Evolutionary conservation across 2,888 invertebrate species (phyloP).

Genomic region (Omphaloscelis lunosa): DNA sequence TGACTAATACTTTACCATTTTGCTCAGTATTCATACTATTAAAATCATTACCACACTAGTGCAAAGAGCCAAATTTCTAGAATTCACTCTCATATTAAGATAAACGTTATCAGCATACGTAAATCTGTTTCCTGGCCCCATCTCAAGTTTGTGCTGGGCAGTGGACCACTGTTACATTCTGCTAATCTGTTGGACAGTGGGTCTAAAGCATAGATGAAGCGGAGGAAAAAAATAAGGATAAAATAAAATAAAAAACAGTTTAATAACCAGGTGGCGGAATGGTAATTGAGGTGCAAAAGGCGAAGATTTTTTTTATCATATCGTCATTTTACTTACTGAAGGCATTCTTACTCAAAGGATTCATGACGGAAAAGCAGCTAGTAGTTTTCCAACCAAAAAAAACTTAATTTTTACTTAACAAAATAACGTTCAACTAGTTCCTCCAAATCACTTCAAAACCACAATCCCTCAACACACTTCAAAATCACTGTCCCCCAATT

Average conservation of each 20-base stretch:
- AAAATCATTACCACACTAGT: conserved; percentile 12
- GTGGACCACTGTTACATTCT: conserved; percentile 34
- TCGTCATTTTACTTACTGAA: not conserved
- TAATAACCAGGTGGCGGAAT: not conserved
- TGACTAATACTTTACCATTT: not conserved
- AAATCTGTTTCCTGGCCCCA: conserved; percentile 46
- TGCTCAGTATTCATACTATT: no score
- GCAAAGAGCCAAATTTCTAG: conserved; percentile 12
- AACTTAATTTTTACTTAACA: no score
- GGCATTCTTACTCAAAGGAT: not conserved
- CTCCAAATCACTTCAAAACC: not conserved
- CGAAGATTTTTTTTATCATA: no score
- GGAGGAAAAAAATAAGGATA: not conserved
- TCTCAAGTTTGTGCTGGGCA: conserved; percentile 40
- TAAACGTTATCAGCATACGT: conserved; percentile 48
- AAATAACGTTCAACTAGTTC: not conserved
- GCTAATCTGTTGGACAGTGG: conserved; percentile 45
- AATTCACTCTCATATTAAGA: conserved; percentile 34
- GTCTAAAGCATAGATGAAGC: conserved; percentile 16
- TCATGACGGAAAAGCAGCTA: not conserved
- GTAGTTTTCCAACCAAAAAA: not conserved
- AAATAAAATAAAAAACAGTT: no score
- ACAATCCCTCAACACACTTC: not conserved
- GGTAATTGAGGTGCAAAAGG: not conserved
- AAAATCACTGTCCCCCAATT: not conserved